Evolutionary conservation across 2,797 vertebrate species (phyloP), one percentile per base, ranked within the genome.

Genomic region (Pantherophis vulpinus): DNA sequence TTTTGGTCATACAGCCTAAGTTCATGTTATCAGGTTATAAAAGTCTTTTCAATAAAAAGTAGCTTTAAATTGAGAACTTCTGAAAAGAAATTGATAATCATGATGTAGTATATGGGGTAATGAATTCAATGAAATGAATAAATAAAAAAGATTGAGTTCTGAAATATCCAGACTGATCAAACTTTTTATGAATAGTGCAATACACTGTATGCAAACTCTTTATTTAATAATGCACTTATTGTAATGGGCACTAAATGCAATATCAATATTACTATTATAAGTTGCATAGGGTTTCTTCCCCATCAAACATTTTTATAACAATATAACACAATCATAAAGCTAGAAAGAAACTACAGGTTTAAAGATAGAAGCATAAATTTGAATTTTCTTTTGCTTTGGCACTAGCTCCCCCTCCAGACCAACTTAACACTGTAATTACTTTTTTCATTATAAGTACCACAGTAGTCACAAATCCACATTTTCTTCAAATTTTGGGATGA

Each of bases 401-500:
- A 96, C 97, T 98, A 98, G 98, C 98, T 98, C 98, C 98, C 98
- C 97, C 98, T 98, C 97, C 96, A 98, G 98, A 97, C 97, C 97
- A 96, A 94, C 58, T 93, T 94, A 94, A 94, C 93, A 96, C 2
- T 94, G 89, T 87, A 96, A 97, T 94, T 94, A 87, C 87, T 92
- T 96, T 93, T 95, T 86, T 95, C 93, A 95, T 96, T 90, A 94
- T 94, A 95, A 92, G 94, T 5, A 94, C 66, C 37, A 92, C 88
- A 95, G 94, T 88, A 93, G 92, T 2, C 89, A 88, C n/a, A 95
- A 61, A 93, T 95, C 90, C 32, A 96, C 96, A 96, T 93, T 94
- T 93, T 91, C 32, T 95, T 93, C 90, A 94, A 66, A 42, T 88
- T 7, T 94, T 90, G 4, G 92, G n/a, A 93, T 89, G n/a, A 47